phyloP scores from a whole-genome alignment of 2,888 invertebrate species.

The Caenorhabditis sp. region DNA sequence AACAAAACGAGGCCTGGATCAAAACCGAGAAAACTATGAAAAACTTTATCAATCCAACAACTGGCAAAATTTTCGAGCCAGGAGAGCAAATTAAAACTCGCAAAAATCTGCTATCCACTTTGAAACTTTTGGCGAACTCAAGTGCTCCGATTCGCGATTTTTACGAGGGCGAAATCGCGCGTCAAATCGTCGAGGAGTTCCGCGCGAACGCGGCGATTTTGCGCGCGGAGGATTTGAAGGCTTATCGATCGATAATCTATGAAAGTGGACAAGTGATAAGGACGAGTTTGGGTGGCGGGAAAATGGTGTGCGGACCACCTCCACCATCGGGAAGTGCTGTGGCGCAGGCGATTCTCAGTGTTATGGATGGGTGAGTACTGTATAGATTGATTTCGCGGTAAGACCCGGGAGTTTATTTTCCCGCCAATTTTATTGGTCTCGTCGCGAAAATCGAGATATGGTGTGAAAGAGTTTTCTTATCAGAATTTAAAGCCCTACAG shows the following conservation, averaged over 20 bases:
- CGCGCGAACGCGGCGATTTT: slow-evolving; percentile 60
- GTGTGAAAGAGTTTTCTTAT: too few relatives aligned
- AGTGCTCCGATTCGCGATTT: slow-evolving; percentile 59
- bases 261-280: slow-evolving; percentile 57
- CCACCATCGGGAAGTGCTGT: slow-evolving; percentile 87
- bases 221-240: slow-evolving; percentile 59
- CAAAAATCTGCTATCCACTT: slow-evolving; percentile 39
- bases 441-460: too few relatives aligned
- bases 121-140: slow-evolving; percentile 58
- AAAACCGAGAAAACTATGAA: slow-evolving; percentile 60
- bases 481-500: too few relatives aligned
- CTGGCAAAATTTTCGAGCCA: slow-evolving; percentile 55
- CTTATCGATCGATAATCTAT: slow-evolving; percentile 61
- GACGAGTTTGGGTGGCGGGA: slow-evolving; percentile 71
- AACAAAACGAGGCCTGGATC: slow-evolving; percentile 48
- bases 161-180: slow-evolving; percentile 58
- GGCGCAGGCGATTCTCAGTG: slow-evolving; percentile 83
- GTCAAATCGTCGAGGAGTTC: slow-evolving; percentile 61
- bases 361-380: slow-evolving; percentile 76
- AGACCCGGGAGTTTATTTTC: too few relatives aligned
- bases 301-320: slow-evolving; percentile 82
- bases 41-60: slow-evolving; percentile 64
- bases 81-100: slow-evolving; percentile 69
- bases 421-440: too few relatives aligned
- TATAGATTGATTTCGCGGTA: too few relatives aligned